These are phyloP conservation scores for Drosophila helvetica DNA, from an alignment of 2,888 invertebrate species.

Conservation along the genomic window DNA sequence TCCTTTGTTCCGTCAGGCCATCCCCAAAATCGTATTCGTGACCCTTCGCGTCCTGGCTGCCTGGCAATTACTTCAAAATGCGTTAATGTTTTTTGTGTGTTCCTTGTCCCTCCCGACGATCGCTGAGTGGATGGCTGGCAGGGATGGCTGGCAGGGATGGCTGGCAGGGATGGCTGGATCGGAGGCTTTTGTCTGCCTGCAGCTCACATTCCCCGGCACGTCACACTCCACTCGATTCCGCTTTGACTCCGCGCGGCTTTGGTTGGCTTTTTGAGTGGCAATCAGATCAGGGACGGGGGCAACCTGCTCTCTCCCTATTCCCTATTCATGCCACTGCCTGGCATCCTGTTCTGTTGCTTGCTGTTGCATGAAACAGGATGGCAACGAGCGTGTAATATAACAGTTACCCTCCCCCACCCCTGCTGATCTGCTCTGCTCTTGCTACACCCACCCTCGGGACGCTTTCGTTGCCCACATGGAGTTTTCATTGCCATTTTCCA, in stretches of 20 bases:
- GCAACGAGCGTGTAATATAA: slow-evolving; percentile 77
- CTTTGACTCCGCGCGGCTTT: slow-evolving; percentile 38
- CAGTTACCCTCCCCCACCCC: slow-evolving; percentile 27
- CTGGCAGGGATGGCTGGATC: slow-evolving; percentile 20
- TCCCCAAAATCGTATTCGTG: slow-evolving; percentile 12
- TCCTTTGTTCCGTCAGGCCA: slow-evolving; percentile 46
- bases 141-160: slow-evolving; percentile 13
- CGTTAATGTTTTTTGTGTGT: slow-evolving; percentile 52
- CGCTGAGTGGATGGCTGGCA: slow-evolving; percentile 31
- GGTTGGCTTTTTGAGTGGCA: slow-evolving; percentile 43
- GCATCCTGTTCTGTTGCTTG: slow-evolving; percentile 74
- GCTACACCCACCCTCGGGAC: slow-evolving; percentile 30
- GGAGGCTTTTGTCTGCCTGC: slow-evolving; percentile 43
- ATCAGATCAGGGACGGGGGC: slow-evolving; percentile 25
- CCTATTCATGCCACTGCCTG: slow-evolving; percentile 41
- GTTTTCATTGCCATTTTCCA: slow-evolving; percentile 4
- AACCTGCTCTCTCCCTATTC: slow-evolving; percentile 23
- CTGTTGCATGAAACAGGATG: slow-evolving; percentile 81
- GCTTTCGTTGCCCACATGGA: not conserved
- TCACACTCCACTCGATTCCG: slow-evolving; percentile 65
- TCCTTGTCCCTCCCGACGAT: slow-evolving; percentile 55
- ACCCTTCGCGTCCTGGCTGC: slow-evolving; percentile 55
- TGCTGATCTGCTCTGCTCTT: not conserved
- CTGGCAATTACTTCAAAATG: slow-evolving; percentile 59
- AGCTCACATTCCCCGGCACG: slow-evolving; percentile 62